A percentile compares a stretch with the other conserved stretches of the same genome.
Conservation (phyloP, 2,113 vertebrate species). For the Festucalex cinctus region DNA sequence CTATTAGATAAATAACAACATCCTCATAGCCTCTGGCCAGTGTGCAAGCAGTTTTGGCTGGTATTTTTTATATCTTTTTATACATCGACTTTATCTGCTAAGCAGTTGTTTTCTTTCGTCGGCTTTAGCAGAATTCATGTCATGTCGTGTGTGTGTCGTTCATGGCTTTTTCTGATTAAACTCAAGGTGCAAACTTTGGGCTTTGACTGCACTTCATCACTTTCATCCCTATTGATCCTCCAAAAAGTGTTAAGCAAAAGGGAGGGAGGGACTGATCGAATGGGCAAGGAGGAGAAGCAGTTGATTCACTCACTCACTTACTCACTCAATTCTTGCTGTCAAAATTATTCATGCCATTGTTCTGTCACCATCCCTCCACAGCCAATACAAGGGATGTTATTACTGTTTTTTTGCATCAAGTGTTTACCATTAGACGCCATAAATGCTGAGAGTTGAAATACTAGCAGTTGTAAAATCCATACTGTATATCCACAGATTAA, state of each 20-base stretch:
- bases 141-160: not conserved
- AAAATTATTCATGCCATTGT: slow-evolving; percentile 46
- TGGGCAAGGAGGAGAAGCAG: slow-evolving; percentile 16
- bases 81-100: slow-evolving; percentile 14
- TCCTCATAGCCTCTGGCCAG: not conserved
- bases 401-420: slow-evolving; percentile 26
- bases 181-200: slow-evolving; percentile 16
- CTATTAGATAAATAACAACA: slow-evolving; percentile 3
- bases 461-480: slow-evolving; percentile 59
- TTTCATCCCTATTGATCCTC: slow-evolving; percentile 37
- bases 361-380: slow-evolving; percentile 55
- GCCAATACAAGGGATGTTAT: not conserved
- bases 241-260: slow-evolving; percentile 13
- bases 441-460: slow-evolving; percentile 59
- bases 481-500: slow-evolving; percentile 55
- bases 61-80: slow-evolving; percentile 22
- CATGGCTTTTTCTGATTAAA: not conserved
- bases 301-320: slow-evolving; percentile 42
- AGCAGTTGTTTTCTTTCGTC: slow-evolving; percentile 15
- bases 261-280: slow-evolving; percentile 11
- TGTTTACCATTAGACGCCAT: slow-evolving; percentile 39
- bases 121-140: slow-evolving; percentile 1
- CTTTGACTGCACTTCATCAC: slow-evolving; percentile 21
- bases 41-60: not conserved
- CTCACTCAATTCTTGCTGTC: slow-evolving; percentile 29